phyloP scores from a whole-genome alignment of 1,140 invertebrate genomes.

The Drosophila setifemur region DNA sequence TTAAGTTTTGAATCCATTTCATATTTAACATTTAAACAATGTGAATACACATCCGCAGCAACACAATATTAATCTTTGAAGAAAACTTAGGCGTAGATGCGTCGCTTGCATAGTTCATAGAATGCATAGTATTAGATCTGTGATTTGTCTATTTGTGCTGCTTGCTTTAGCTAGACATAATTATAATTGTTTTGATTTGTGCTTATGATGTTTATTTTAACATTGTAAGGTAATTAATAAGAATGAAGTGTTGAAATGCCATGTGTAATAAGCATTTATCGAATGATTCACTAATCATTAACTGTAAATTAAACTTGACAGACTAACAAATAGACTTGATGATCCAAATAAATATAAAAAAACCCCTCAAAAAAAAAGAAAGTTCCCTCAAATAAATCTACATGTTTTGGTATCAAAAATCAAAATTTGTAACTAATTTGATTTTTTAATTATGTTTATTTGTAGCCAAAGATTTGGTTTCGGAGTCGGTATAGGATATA shows the following conservation, averaged over 20 bases:
- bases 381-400: too few relatives aligned
- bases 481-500: too few relatives aligned
- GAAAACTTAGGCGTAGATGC: conserved; percentile 15
- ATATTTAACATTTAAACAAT: conserved; percentile 18
- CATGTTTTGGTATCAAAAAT: too few relatives aligned
- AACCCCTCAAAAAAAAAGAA: neutral
- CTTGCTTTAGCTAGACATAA: conserved; percentile 49
- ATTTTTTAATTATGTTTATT: too few relatives aligned
- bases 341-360: conserved; percentile 19
- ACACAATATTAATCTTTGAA: conserved; percentile 3
- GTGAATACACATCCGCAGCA: conserved; percentile 35
- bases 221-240: conserved; percentile 1
- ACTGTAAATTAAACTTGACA: conserved; percentile 22
- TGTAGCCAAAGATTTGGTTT: too few relatives aligned
- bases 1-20: neutral
- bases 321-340: conserved; percentile 37
- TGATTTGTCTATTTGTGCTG: too few relatives aligned
- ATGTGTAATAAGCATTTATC: conserved; percentile 45
- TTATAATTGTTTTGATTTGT: conserved; percentile 42
- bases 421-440: too few relatives aligned
- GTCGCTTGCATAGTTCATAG: conserved; percentile 44
- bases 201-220: conserved; percentile 29
- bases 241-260: conserved; percentile 34
- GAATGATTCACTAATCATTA: conserved; percentile 62
- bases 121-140: conserved; percentile 33